Conservation (phyloP, 2,113 vertebrate genomes). For the Rhombomys opimus region DNA sequence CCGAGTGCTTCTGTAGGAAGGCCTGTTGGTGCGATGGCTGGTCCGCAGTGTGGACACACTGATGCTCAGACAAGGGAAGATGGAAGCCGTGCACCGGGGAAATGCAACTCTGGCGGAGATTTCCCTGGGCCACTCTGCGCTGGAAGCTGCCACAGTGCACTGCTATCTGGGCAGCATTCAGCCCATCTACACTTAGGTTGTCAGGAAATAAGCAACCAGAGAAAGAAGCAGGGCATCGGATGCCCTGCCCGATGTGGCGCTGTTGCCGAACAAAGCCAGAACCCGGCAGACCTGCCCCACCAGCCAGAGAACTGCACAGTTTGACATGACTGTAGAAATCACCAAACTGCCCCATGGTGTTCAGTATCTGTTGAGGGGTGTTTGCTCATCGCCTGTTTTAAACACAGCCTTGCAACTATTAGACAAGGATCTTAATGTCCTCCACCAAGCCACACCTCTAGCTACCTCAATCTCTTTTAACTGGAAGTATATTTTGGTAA, state of each 20-base stretch:
- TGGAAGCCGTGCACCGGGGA: conserved; percentile 38
- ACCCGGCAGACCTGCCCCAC: neutral
- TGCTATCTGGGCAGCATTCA: neutral
- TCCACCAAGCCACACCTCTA: neutral
- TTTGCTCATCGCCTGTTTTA: neutral
- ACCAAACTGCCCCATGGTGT: neutral
- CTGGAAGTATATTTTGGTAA: neutral
- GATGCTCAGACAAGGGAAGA: conserved; percentile 17
- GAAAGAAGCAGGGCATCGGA: neutral
- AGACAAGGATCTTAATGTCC: neutral
- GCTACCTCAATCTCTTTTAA: neutral
- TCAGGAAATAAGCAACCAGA: conserved; percentile 5
- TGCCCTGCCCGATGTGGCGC: neutral
- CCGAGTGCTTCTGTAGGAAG: conserved; percentile 35
- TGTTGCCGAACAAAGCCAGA: neutral
- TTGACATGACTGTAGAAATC: neutral
- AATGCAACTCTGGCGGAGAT: neutral
- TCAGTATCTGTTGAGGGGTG: neutral
- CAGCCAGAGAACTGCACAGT: neutral
- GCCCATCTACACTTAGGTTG: neutral
- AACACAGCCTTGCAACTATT: conserved; percentile 14
- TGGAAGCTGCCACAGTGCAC: conserved; percentile 25
- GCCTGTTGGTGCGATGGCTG: neutral
- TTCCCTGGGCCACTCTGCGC: neutral
- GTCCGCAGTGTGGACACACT: conserved; percentile 12